A percentile compares a stretch with the other conserved stretches of the same genome.
phyloP scores from a whole-genome alignment of 2,797 vertebrate genomes.

The Leptoclinus maculatus region DNA sequence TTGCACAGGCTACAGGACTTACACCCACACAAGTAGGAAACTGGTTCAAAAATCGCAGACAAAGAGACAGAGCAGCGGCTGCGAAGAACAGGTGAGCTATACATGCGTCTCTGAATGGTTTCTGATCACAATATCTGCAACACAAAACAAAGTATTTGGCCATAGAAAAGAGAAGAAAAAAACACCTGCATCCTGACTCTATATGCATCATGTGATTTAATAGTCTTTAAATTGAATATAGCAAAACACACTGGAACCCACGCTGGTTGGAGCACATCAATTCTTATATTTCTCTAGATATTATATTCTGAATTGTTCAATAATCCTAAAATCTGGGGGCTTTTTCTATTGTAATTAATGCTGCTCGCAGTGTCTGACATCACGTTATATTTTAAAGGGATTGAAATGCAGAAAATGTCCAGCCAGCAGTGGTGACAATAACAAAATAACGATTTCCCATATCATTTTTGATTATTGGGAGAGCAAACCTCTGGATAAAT shows the following conservation, averaged over 20 bases:
- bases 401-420: neutral
- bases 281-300: slow-evolving; percentile 16
- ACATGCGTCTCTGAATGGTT: neutral
- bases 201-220: neutral
- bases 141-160: neutral
- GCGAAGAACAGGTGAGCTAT: slow-evolving; percentile 96
- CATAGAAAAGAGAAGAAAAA: neutral
- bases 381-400: neutral
- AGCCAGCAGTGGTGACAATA: neutral
- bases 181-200: neutral
- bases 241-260: neutral
- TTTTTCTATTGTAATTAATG: slow-evolving; percentile 1
- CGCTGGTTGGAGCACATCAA: neutral
- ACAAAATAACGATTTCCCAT: neutral
- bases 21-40: slow-evolving; percentile 99
- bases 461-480: neutral
- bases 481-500: neutral
- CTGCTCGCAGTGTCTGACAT: neutral
- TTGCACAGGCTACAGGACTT: slow-evolving; percentile 98
- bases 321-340: neutral
- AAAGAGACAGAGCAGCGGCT: slow-evolving; percentile 98
- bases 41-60: slow-evolving; percentile 99
- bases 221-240: neutral
- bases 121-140: neutral
- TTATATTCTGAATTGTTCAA: slow-evolving; percentile 19